Conservation (phyloP, 2,113 vertebrate species). For the Spheniscus mendiculus region DNA sequence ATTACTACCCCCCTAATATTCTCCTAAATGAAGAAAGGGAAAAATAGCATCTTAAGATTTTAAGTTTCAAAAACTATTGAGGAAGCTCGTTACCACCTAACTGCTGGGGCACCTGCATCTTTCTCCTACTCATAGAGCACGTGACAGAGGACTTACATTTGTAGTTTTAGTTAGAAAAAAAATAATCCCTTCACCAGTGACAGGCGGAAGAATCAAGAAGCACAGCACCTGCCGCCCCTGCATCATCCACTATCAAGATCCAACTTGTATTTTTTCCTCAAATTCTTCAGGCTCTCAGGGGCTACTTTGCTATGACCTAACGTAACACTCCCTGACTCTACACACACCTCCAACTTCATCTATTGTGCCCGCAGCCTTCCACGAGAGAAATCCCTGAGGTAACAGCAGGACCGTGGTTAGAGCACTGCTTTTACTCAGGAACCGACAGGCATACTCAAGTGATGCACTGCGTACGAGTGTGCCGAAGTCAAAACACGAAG, state of each 20-base stretch:
- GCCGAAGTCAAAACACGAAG: accelerated
- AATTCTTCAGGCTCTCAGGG: neutral
- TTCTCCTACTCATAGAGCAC: neutral
- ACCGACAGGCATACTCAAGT: no score
- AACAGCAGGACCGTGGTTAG: accelerated
- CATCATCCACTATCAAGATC: neutral
- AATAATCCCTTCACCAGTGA: neutral
- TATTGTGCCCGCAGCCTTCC: neutral
- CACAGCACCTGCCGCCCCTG: neutral
- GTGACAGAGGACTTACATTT: neutral
- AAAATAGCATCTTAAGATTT: neutral
- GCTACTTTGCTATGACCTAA: neutral
- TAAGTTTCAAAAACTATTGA: neutral
- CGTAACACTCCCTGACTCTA: neutral
- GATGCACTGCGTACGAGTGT: accelerated
- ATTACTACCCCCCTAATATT: neutral
- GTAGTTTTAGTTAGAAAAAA: no score
- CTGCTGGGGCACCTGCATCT: neutral
- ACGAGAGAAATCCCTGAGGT: accelerated
- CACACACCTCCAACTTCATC: no score
- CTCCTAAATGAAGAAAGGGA: neutral
- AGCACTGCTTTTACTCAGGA: neutral
- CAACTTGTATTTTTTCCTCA: neutral
- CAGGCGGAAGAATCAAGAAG: neutral
- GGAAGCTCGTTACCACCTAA: neutral